Base-by-base conservation (phyloP, 2,113 vertebrate genomes). In the Chionomys nivalis region DNA sequence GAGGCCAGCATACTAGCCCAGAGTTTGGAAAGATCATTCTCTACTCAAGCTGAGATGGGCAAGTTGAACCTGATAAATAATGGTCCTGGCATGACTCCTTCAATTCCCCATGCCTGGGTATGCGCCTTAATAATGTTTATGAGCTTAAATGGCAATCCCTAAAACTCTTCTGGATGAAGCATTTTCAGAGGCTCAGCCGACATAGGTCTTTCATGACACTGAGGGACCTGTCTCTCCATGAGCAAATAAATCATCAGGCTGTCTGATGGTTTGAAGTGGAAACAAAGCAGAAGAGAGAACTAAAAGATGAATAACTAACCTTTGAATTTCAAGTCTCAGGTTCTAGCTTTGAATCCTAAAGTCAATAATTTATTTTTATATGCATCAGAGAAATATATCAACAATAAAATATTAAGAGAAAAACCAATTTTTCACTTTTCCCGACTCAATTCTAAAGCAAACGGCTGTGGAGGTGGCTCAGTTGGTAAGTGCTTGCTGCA, bases 231-330 rank as follows among this genome's bases (percentile, higher is more conserved):
- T 58, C 58, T 58, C 58, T 58, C 58, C 58, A 58, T 21, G 58
- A 58, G 5, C 58, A 21, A 58, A 58, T 19, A 19, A 58, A 58
- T 21, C 58, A 58, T 58, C 58, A 58, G 58, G 58, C 58, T 58
- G 58, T 58, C 5, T 58, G 58, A 58, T 7, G 19, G 5, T 58
- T 21, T 58, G 19, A 93, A 90, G 52, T 36, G n/a, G 88, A 94
- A 95, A 76, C 21, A 89, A 88, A 75, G 26, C 28, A 33, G 36
- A 39, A 52, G 1, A 52, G 44, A 63, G 91, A 89, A 75, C 31
- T 31, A 83, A 83, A 8, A 93, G 68, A 79, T 83, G 28, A 95
- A 90, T 89, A 91, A 91, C 87, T 83, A 65, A 63, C 9, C 39
- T 70, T 79, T n/a, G 55, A 79, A 33, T 76, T 3, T 33, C 8